Evolutionary conservation across 2,797 vertebrate genomes (phyloP), one percentile per base, ranked within the genome.

Genomic region (Enteromius unitaeniatus): DNA sequence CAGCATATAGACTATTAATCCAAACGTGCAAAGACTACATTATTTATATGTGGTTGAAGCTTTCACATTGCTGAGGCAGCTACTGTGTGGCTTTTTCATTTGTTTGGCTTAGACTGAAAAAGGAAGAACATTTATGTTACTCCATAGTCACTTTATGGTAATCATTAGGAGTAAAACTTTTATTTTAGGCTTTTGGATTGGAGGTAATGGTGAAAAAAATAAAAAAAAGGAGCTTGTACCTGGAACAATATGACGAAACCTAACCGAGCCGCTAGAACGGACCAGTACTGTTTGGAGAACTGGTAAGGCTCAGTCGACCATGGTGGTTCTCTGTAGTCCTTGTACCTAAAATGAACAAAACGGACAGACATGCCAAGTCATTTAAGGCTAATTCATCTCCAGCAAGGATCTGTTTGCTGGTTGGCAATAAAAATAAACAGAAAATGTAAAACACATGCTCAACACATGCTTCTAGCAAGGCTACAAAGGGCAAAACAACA

Each of bases 211-310:
- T 42, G 40, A 42, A 2, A 42, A 37, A 13, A 13, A 11, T 1
- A 9, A 23, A 60, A 58, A 58, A 64, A 3, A 70, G 9, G 15
- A 26, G 1, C 7, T 28, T 21, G 9, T 85, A 99, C 98, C 96
- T 99, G 97, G 89, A 99, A 99, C 3, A 99, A 92, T 45, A 99
- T 97, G 88, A 99, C 97, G 3, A 99, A 99, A 79, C 96, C 97
- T 91, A 99, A 93, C 47, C 98, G 95, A 6, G 97, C 97, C 10
- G 98, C 97, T 77, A 99, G 91, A 84, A 99, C 94, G 0, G 95
- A 95, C 98, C 98, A 99, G 95, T 98, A 99, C 88, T 98, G 96
- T 88, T 97, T 99, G 75, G 98, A 97, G 91, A 97, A 96, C 42
- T 97, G 96, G 26, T 99, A 99, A 0, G 95, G 93, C 0, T 96